These are phyloP conservation scores for Martes flavigula DNA, from an alignment of 2,797 vertebrate species.

Conservation along the genomic window DNA sequence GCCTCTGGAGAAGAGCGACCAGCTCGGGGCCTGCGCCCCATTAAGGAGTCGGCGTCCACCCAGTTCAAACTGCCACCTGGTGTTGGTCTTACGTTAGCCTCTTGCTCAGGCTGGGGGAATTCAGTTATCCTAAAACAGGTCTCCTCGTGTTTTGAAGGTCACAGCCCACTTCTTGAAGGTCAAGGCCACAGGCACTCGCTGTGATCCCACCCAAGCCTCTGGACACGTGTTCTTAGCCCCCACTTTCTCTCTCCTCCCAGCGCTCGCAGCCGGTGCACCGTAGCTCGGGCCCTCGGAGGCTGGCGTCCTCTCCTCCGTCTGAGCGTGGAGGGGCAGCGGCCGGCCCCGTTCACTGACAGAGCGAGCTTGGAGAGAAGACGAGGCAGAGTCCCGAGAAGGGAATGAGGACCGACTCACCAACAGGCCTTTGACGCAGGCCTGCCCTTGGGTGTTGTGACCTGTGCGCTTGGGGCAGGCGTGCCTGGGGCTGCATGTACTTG, in stretches of 20 bases:
- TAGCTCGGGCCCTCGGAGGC: neutral
- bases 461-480: neutral
- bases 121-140: rapidly evolving
- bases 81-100: neutral
- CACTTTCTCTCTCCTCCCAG: rapidly evolving
- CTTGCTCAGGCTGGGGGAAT: neutral
- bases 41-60: neutral
- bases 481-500: rapidly evolving
- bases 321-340: rapidly evolving
- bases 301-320: neutral
- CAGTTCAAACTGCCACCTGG: rapidly evolving
- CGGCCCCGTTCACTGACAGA: rapidly evolving
- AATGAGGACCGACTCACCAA: no score
- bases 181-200: neutral
- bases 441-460: rapidly evolving
- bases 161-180: rapidly evolving
- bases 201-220: rapidly evolving
- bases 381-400: no score
- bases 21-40: rapidly evolving
- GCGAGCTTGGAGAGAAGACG: neutral
- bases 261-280: rapidly evolving
- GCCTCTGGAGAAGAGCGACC: neutral
- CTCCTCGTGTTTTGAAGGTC: rapidly evolving
- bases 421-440: rapidly evolving
- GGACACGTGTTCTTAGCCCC: rapidly evolving